These are phyloP conservation scores for Alviniconcha marisindica DNA, from an alignment of 1,140 invertebrate species.

Conservation along the genomic window DNA sequence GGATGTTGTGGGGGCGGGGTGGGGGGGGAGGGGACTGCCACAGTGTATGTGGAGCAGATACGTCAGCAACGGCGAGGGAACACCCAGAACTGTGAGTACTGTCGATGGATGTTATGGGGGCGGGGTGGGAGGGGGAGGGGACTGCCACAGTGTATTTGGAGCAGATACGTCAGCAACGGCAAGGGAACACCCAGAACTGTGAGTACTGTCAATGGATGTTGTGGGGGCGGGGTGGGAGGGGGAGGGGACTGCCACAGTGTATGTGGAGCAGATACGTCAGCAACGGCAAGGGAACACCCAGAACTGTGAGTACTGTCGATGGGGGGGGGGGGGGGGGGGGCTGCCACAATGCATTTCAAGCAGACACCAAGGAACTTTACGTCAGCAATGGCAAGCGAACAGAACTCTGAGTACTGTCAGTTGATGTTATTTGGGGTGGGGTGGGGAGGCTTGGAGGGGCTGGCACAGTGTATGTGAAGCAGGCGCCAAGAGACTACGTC, in stretches of 20 bases:
- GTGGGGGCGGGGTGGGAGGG: not conserved
- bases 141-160: conserved; percentile 62
- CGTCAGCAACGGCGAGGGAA: conserved; percentile 13
- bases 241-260: not conserved
- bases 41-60: not conserved
- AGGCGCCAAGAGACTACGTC: too few species aligned
- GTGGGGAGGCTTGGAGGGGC: conserved; percentile 55
- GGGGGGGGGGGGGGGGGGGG: conserved; percentile 51
- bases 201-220: not conserved
- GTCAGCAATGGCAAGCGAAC: conserved; percentile 19
- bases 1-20: not conserved
- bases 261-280: not conserved
- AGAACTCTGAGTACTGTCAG: conserved; percentile 2
- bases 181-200: conserved; percentile 22
- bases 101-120: not conserved
- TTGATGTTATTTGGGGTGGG: not conserved
- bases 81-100: conserved; percentile 20
- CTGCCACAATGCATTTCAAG: conserved; percentile 60
- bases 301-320: not conserved
- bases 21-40: not conserved
- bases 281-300: conserved; percentile 15
- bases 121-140: conserved; percentile 47
- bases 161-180: conserved; percentile 27
- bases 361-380: conserved; percentile 26
- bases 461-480: conserved; percentile 59